Conservation (phyloP, 2,888 invertebrate species). For the Pseudanteris insignis region DNA sequence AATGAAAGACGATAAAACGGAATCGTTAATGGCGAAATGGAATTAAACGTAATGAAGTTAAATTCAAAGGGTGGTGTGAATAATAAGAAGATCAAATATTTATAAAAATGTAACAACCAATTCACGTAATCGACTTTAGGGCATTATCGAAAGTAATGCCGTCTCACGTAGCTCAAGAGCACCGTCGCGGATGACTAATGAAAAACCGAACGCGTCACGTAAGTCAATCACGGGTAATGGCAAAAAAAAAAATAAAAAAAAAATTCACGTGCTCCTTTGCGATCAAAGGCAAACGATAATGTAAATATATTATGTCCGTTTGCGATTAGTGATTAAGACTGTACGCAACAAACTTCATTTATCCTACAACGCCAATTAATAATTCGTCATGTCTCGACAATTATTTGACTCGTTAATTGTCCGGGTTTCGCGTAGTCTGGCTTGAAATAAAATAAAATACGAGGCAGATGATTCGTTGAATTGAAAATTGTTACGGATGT, state of each 20-base stretch:
- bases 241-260: constrained; percentile 31
- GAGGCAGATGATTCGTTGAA: too few species aligned
- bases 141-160: constrained; percentile 16
- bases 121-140: not conserved
- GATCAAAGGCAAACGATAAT: constrained; percentile 31
- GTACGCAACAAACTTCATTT: constrained; percentile 25
- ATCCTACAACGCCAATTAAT: constrained; percentile 40
- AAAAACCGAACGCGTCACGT: constrained; percentile 37
- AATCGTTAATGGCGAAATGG: not conserved
- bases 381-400: constrained; percentile 27
- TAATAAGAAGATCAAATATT: too few species aligned
- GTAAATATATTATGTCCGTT: constrained; percentile 34
- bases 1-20: not conserved
- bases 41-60: not conserved
- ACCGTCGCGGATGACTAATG: constrained; percentile 32
- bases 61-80: too few species aligned
- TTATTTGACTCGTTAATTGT: constrained; percentile 29
- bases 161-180: constrained; percentile 19
- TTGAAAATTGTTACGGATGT: too few species aligned
- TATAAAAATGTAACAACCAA: not conserved
- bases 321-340: constrained; percentile 25
- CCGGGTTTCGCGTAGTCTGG: too few species aligned
- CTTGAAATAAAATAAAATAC: too few species aligned
- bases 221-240: constrained; percentile 38
- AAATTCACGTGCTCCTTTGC: constrained; percentile 29